These are phyloP conservation scores for Pachyuromys duprasi DNA, from an alignment of 2,797 vertebrate species.

Conservation along the genomic window DNA sequence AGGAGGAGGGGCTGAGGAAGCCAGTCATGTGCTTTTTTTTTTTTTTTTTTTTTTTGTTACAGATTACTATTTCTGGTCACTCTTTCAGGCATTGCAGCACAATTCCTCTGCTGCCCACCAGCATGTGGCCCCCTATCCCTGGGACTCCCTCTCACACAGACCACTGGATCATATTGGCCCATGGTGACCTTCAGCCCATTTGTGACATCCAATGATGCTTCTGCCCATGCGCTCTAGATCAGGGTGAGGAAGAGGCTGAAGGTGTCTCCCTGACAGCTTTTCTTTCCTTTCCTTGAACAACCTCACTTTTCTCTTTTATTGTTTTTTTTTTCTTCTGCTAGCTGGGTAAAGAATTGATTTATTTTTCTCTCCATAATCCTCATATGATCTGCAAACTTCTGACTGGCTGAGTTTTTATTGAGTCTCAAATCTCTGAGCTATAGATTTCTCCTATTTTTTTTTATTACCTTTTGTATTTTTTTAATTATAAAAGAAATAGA, in stretches of 20 bases:
- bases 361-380: neutral
- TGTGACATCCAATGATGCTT: neutral
- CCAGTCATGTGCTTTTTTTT: neutral
- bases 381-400: slow-evolving; percentile 20
- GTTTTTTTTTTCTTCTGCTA: neutral
- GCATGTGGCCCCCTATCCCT: neutral
- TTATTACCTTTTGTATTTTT: slow-evolving; percentile 60
- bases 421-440: slow-evolving; percentile 23
- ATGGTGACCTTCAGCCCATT: neutral
- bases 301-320: neutral
- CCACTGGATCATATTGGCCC: neutral
- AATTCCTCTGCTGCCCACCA: neutral
- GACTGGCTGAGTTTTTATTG: slow-evolving; percentile 38
- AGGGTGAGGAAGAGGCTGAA: neutral
- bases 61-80: neutral
- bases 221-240: accelerated
- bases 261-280: neutral
- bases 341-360: neutral
- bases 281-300: slow-evolving; percentile 20
- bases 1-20: neutral
- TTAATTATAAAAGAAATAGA: slow-evolving; percentile 57
- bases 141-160: neutral
- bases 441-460: slow-evolving; percentile 42
- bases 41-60: too few relatives aligned
- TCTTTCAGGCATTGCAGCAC: neutral